A percentile compares a stretch with the other conserved stretches of the same genome.
Conservation (phyloP, 2,888 invertebrate genomes). For the Stomorhina lunata region DNA sequence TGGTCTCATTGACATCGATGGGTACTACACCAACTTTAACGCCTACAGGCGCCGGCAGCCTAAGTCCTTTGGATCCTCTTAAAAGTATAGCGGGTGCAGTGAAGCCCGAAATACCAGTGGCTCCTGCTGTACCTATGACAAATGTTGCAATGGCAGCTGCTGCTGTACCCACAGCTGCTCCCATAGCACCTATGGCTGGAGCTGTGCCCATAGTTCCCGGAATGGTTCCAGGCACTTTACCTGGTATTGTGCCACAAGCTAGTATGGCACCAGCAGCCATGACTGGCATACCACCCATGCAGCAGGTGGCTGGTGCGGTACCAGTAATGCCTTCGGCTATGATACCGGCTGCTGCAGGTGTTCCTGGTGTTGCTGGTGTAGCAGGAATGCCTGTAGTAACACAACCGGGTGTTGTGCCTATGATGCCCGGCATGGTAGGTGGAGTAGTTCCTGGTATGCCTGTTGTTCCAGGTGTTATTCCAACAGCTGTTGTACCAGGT, state of each 20-base stretch:
- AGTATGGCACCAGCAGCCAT: slow-evolving; percentile 63
- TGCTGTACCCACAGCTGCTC: slow-evolving; percentile 33
- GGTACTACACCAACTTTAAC: slow-evolving; percentile 80
- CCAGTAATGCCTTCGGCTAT: slow-evolving; percentile 64
- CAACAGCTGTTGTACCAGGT: slow-evolving; percentile 61
- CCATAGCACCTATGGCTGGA: slow-evolving; percentile 67
- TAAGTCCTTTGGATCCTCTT: slow-evolving; percentile 77
- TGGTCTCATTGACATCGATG: slow-evolving; percentile 84
- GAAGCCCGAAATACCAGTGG: slow-evolving; percentile 44
- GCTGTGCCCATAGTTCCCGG: slow-evolving; percentile 71
- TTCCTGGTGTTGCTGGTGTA: slow-evolving; percentile 71
- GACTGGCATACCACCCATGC: slow-evolving; percentile 69
- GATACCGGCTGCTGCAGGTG: slow-evolving; percentile 56
- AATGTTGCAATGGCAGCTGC: slow-evolving; percentile 66
- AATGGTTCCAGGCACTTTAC: slow-evolving; percentile 66
- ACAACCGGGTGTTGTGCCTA: slow-evolving; percentile 62
- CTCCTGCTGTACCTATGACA: slow-evolving; percentile 54
- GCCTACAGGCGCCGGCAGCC: slow-evolving; percentile 75
- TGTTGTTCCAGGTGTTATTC: slow-evolving; percentile 63
- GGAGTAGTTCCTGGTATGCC: slow-evolving; percentile 61
- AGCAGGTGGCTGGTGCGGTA: slow-evolving; percentile 63
- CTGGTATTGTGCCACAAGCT: slow-evolving; percentile 67
- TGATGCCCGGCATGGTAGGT: slow-evolving; percentile 62
- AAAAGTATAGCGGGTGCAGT: slow-evolving; percentile 68
- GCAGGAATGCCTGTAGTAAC: slow-evolving; percentile 79